phyloP scores from a whole-genome alignment of 1,140 invertebrate species.

The Orchesella cincta region DNA sequence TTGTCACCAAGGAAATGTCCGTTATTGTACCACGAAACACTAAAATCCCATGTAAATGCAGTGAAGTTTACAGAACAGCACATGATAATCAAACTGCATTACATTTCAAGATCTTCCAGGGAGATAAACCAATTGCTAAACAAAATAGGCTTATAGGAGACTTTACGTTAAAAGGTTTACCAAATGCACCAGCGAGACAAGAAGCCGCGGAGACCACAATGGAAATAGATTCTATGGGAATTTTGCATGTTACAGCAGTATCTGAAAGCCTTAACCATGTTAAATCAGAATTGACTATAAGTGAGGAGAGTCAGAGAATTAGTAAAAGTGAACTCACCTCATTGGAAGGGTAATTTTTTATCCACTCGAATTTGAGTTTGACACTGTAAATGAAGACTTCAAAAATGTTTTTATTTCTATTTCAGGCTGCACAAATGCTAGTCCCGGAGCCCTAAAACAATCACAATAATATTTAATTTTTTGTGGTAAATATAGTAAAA shows the following conservation, averaged over 20 bases:
- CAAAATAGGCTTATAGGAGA: slow-evolving; percentile 30
- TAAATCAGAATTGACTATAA: no score
- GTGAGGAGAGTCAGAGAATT: no score
- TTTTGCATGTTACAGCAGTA: slow-evolving; percentile 34
- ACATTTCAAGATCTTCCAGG: slow-evolving; percentile 55
- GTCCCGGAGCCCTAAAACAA: no score
- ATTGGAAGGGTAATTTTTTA: no score
- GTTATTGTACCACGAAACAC: slow-evolving; percentile 56
- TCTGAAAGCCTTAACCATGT: no score
- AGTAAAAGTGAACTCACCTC: no score
- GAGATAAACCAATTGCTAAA: neutral
- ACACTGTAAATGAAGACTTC: no score
- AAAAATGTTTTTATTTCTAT: no score
- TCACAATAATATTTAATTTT: no score
- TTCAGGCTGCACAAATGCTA: no score
- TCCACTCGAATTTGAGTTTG: no score
- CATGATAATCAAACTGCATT: slow-evolving; percentile 65
- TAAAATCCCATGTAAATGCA: slow-evolving; percentile 64
- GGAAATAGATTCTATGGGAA: slow-evolving; percentile 22
- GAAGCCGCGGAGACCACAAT: slow-evolving; percentile 32
- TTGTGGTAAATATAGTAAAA: no score
- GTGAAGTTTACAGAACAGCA: slow-evolving; percentile 65
- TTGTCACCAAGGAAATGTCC: neutral
- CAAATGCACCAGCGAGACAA: neutral
- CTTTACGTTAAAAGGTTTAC: slow-evolving; percentile 34